Conservation (phyloP, 53 echinoderm and acorn worm genomes). For the Antedon mediterranea region DNA sequence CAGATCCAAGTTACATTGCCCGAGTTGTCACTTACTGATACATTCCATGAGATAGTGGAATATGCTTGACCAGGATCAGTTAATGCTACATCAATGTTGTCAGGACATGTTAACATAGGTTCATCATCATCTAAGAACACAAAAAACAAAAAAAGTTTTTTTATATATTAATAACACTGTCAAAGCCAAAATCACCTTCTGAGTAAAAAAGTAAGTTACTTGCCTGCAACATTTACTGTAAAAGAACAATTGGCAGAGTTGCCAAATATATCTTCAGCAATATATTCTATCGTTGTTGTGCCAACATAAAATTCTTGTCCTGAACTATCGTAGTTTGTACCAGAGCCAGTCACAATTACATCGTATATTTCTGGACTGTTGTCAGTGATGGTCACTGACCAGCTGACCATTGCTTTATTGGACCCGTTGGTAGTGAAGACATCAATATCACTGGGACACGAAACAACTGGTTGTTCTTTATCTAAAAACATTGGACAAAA, state of each 20-base stretch:
- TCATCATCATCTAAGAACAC: conserved; percentile 5
- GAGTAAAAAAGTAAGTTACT: no score
- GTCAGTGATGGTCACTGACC: neutral
- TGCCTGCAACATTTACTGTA: neutral
- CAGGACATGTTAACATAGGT: conserved; percentile 7
- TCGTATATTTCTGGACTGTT: neutral
- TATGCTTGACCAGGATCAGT: neutral
- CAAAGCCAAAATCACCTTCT: no score
- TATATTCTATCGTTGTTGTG: neutral
- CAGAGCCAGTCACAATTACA: neutral
- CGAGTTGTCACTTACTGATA: conserved; percentile 11
- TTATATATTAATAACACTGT: no score
- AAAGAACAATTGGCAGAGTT: neutral
- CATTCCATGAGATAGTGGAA: conserved; percentile 9
- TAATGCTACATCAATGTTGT: conserved; percentile 6
- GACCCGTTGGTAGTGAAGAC: neutral
- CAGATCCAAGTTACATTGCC: conserved; percentile 3
- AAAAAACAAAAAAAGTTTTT: neutral
- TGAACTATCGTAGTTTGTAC: neutral
- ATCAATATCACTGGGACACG: neutral
- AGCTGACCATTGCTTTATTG: neutral
- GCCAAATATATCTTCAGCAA: neutral
- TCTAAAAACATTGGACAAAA: neutral
- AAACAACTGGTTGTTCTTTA: neutral
- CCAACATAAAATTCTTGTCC: neutral